These are phyloP conservation scores for Acanthosepion esculentum DNA, from an alignment of 2,888 invertebrate genomes.

Conservation along the genomic window DNA sequence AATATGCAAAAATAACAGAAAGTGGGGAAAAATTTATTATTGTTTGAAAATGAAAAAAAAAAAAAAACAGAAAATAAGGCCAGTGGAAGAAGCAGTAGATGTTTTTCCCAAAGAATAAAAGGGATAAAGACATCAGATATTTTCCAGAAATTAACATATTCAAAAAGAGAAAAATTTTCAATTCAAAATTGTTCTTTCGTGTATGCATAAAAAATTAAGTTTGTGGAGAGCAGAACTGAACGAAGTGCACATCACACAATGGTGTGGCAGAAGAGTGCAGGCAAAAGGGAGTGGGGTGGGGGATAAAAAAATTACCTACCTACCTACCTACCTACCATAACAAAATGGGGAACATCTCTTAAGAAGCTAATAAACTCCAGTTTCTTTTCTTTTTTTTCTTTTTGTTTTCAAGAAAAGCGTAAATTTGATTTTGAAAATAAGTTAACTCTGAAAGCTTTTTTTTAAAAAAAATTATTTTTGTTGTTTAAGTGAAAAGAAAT, in stretches of 20 bases:
- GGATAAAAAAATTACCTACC: not conserved
- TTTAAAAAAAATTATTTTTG: not conserved
- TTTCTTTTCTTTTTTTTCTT: not conserved
- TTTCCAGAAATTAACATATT: not conserved
- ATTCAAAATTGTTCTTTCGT: conserved; percentile 33
- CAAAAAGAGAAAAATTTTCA: conserved; percentile 18
- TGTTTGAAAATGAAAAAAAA: not conserved
- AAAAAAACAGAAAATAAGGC: not conserved
- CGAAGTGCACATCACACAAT: not conserved
- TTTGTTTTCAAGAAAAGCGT: not conserved
- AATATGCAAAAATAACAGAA: not conserved
- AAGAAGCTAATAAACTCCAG: not conserved
- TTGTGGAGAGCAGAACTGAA: not conserved
- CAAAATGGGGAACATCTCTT: not conserved
- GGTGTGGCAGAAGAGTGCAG: not conserved
- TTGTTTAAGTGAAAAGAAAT: not conserved
- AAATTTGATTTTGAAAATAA: conserved; percentile 33
- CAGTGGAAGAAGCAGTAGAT: not conserved
- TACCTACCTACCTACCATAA: not conserved
- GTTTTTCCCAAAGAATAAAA: not conserved
- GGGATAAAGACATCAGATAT: not conserved
- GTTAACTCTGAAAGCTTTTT: not conserved
- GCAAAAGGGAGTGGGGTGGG: not conserved
- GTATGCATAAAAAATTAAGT: too few species aligned
- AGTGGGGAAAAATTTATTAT: not conserved